Conservation (phyloP, 1,140 invertebrate genomes). For the Drosophila grimshawi region DNA sequence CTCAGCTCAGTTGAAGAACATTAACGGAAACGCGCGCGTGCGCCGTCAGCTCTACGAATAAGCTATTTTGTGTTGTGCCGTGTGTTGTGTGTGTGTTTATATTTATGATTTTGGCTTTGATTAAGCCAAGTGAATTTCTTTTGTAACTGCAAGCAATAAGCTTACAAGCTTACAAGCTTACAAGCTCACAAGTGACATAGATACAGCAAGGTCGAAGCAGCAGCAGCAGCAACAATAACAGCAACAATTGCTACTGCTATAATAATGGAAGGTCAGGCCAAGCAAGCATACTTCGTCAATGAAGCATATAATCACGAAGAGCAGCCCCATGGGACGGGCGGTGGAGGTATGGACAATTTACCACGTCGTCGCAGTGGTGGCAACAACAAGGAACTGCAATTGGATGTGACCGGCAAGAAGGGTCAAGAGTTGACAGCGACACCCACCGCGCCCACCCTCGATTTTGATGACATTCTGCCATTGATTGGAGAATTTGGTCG, state of each 20-base stretch:
- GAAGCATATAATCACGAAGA: slow-evolving; percentile 73
- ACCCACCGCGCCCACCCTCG: slow-evolving; percentile 83
- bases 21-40: slow-evolving; percentile 76
- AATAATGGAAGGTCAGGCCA: slow-evolving; percentile 74
- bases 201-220: slow-evolving; percentile 55
- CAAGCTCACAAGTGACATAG: slow-evolving; percentile 62
- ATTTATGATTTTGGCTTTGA: slow-evolving; percentile 9
- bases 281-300: slow-evolving; percentile 80
- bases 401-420: slow-evolving; percentile 58
- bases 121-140: slow-evolving; percentile 60
- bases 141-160: slow-evolving; percentile 21
- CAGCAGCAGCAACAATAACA: slow-evolving; percentile 12
- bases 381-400: slow-evolving; percentile 65
- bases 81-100: slow-evolving; percentile 25
- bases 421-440: slow-evolving; percentile 19
- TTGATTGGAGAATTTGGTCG: slow-evolving; percentile 94
- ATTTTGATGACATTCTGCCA: slow-evolving; percentile 93
- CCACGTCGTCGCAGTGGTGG: slow-evolving; percentile 74
- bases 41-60: slow-evolving; percentile 44
- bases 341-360: slow-evolving; percentile 41
- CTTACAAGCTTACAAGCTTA: neutral
- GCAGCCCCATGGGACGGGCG: slow-evolving; percentile 25
- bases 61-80: too few species aligned
- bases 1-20: slow-evolving; percentile 77
- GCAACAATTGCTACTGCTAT: neutral